A percentile compares a stretch with the other conserved stretches of the same genome.
Evolutionary conservation across 2,888 invertebrate genomes (phyloP).

Genomic region (Mesodorylaimus sp.): DNA sequence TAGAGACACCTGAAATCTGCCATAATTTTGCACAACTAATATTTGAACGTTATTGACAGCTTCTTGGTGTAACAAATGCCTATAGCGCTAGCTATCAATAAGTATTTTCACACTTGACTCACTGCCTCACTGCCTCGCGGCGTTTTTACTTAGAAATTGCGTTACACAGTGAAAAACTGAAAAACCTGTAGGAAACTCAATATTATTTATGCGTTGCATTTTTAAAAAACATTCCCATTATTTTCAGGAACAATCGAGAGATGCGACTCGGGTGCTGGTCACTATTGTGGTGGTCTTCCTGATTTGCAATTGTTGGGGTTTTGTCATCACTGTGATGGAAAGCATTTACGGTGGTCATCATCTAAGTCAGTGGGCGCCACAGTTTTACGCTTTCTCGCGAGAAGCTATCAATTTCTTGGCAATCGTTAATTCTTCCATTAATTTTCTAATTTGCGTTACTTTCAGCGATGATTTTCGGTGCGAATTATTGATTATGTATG

Average conservation of each 20-base stretch:
- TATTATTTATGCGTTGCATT: not conserved
- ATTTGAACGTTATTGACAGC: too few relatives aligned
- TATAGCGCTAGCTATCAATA: too few relatives aligned
- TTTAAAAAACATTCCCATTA: not conserved
- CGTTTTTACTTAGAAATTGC: not conserved
- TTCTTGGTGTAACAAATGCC: too few relatives aligned
- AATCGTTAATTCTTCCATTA: slow-evolving; percentile 87
- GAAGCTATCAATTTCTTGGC: slow-evolving; percentile 65
- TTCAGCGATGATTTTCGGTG: slow-evolving; percentile 90
- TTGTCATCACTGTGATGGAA: slow-evolving; percentile 6
- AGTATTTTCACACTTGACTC: too few relatives aligned
- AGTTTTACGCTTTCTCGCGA: slow-evolving; percentile 2
- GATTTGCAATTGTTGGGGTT: slow-evolving; percentile 7
- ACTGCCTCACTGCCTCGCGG: too few relatives aligned
- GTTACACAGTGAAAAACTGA: too few relatives aligned
- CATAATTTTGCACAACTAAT: too few relatives aligned
- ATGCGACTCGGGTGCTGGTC: slow-evolving; percentile 5
- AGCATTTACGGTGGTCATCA: not conserved
- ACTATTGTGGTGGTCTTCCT: slow-evolving; percentile 6
- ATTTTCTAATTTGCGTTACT: slow-evolving; percentile 91
- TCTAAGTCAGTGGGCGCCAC: not conserved
- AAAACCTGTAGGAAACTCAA: not conserved
- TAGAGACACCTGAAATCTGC: too few relatives aligned
- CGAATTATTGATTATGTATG: not conserved
- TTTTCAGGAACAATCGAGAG: not conserved